Percentiles rank a stretch among this genome's conserved stretches.
phyloP scores from a whole-genome alignment of 2,888 invertebrate genomes.

The Pandemis cinnamomeana region DNA sequence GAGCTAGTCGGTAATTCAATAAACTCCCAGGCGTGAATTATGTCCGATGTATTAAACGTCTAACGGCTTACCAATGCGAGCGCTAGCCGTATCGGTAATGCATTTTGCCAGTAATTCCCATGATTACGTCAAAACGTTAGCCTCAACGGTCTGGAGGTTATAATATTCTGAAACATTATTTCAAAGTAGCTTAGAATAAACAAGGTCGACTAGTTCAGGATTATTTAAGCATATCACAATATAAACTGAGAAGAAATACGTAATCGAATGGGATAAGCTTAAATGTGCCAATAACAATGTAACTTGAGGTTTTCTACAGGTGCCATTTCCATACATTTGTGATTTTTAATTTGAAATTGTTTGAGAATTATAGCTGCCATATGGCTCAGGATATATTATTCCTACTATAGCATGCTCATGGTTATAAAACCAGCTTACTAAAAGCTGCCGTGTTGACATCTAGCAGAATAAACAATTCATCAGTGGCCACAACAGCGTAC shows the following conservation, averaged over 20 bases:
- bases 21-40: constrained; percentile 4
- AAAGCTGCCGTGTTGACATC: neutral
- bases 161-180: neutral
- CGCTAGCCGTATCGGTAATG: constrained; percentile 9
- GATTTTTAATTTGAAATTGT: too few species aligned
- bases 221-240: too few species aligned
- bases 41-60: constrained; percentile 6
- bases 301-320: too few species aligned
- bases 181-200: neutral
- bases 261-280: too few species aligned
- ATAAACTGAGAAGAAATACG: too few species aligned
- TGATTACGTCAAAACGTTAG: neutral
- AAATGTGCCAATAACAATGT: too few species aligned
- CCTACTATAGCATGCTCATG: too few species aligned
- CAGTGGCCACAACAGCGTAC: neutral
- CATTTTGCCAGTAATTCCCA: constrained; percentile 13
- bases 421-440: neutral
- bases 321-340: too few species aligned
- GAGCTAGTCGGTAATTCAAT: too few species aligned
- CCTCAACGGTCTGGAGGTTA: neutral
- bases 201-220: too few species aligned
- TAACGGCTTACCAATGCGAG: neutral
- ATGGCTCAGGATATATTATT: too few species aligned
- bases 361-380: too few species aligned
- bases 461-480: neutral